A percentile compares a stretch with the other conserved stretches of the same genome.
phyloP scores from a whole-genome alignment of 2,888 invertebrate species.

The Mimachlamys varia region DNA sequence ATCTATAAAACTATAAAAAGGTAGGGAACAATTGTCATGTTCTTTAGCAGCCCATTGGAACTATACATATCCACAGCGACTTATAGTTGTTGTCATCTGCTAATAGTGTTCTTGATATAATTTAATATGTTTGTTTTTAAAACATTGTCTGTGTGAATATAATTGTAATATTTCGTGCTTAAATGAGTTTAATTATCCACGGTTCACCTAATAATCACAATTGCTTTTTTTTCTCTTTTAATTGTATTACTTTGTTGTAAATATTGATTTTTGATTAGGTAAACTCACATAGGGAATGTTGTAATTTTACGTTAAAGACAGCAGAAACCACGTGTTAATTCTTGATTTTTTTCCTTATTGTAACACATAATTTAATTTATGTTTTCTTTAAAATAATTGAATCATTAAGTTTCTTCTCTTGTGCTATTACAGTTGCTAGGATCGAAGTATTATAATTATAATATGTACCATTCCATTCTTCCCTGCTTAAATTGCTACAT shows the following conservation, averaged over 20 bases:
- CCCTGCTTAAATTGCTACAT: neutral
- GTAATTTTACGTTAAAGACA: neutral
- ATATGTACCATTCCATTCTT: neutral
- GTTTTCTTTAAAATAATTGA: too few species aligned
- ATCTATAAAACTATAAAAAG: neutral
- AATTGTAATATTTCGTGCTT: neutral
- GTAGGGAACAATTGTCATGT: neutral
- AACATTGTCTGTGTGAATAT: neutral
- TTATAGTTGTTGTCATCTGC: neutral
- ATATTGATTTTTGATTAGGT: slow-evolving; percentile 12
- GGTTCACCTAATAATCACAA: neutral
- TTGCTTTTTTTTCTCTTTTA: neutral
- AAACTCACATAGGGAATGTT: slow-evolving; percentile 2
- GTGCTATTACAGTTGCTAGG: neutral
- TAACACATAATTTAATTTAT: neutral
- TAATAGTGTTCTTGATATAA: neutral
- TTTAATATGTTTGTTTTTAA: neutral
- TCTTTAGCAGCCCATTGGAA: neutral
- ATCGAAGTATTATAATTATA: neutral
- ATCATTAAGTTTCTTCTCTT: too few species aligned
- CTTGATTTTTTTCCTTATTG: too few species aligned
- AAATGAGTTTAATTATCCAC: neutral
- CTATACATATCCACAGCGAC: neutral
- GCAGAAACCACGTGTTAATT: neutral
- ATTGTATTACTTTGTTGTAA: neutral